phyloP scores from a whole-genome alignment of 2,888 invertebrate species.

The Aethes cnicana region DNA sequence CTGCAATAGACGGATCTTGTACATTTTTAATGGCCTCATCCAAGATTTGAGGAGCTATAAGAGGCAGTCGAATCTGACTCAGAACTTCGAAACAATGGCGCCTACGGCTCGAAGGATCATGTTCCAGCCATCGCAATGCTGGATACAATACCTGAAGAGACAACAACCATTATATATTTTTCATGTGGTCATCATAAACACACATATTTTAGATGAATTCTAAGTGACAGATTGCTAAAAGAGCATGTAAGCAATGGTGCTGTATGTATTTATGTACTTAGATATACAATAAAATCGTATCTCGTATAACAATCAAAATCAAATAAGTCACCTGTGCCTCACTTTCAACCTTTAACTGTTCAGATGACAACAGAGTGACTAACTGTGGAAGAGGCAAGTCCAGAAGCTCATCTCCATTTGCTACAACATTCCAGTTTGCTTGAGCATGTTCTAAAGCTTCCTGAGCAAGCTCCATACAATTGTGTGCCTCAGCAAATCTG shows the following conservation, averaged over 20 bases:
- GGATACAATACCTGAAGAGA: constrained; percentile 88
- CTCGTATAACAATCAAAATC: neutral
- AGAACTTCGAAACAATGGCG: constrained; percentile 93
- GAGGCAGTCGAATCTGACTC: constrained; percentile 89
- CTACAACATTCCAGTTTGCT: constrained; percentile 91
- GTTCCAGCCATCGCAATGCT: constrained; percentile 93
- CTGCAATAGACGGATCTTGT: constrained; percentile 90
- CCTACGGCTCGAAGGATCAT: constrained; percentile 89
- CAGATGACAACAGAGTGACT: constrained; percentile 90
- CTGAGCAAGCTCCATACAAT: constrained; percentile 88
- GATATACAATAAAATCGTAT: too few relatives aligned
- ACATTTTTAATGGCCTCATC: constrained; percentile 90
- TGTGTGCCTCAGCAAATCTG: constrained; percentile 95
- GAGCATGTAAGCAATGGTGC: too few relatives aligned
- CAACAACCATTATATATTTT: too few relatives aligned
- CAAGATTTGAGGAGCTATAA: constrained; percentile 90
- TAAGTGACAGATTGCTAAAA: too few relatives aligned
- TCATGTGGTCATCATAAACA: too few relatives aligned
- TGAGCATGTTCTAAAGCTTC: constrained; percentile 91
- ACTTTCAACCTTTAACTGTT: constrained; percentile 92
- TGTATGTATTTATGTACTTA: too few relatives aligned
- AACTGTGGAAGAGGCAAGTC: constrained; percentile 91
- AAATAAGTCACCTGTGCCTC: constrained; percentile 90
- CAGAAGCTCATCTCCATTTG: constrained; percentile 90
- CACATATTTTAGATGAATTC: too few relatives aligned